Evolutionary conservation across 2,888 invertebrate genomes (phyloP).

Genomic region (Melinaea marsaeus): DNA sequence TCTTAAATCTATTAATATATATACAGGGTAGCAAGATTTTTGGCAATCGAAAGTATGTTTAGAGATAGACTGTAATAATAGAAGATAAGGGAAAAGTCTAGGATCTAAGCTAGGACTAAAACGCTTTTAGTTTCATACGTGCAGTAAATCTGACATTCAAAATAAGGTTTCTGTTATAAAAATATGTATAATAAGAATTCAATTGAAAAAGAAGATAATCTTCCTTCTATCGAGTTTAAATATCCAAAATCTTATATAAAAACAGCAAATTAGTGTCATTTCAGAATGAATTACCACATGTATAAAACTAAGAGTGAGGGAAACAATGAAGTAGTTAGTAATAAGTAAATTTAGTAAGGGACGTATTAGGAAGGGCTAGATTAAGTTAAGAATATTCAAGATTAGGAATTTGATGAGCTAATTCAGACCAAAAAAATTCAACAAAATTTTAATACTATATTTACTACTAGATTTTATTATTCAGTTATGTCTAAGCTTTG

Average conservation of each 20-base stretch:
- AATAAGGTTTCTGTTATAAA: not conserved
- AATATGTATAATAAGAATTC: too few species aligned
- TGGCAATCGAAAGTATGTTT: constrained; percentile 25
- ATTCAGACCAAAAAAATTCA: not conserved
- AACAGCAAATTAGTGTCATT: too few species aligned
- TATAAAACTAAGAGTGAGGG: constrained; percentile 17
- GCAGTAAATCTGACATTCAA: not conserved
- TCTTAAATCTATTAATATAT: constrained; percentile 17
- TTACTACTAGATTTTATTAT: too few species aligned
- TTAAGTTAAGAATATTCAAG: constrained; percentile 13
- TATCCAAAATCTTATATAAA: too few species aligned
- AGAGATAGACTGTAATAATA: constrained; percentile 16
- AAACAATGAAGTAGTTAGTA: constrained; percentile 10
- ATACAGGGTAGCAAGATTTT: constrained; percentile 19
- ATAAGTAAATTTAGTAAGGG: constrained; percentile 34
- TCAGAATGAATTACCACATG: not conserved
- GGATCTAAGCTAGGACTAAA: constrained; percentile 23
- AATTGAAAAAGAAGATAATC: too few species aligned
- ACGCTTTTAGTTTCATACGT: constrained; percentile 13
- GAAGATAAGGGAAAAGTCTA: constrained; percentile 22
- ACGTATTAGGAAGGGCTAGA: constrained; percentile 59
- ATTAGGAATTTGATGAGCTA: not conserved
- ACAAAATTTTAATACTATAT: too few species aligned
- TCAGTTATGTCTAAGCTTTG: too few species aligned
- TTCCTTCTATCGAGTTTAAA: too few species aligned